phyloP scores from a whole-genome alignment of 1,140 invertebrate genomes.

The Lepidurus apus region DNA sequence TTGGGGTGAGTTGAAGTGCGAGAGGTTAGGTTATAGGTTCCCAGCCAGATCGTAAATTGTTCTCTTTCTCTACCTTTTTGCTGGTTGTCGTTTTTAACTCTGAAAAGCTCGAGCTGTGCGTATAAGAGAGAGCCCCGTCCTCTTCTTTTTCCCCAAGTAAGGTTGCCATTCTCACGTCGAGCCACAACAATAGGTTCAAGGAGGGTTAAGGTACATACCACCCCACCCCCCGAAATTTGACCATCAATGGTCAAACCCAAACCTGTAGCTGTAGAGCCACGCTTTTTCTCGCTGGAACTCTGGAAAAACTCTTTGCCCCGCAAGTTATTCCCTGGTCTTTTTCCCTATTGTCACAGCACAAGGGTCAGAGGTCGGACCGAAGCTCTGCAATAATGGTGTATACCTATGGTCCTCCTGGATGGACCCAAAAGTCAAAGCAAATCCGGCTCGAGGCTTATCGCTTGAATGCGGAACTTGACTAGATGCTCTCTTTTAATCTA shows the following conservation, averaged over 20 bases:
- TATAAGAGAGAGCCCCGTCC: too few species aligned
- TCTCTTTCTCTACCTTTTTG: too few species aligned
- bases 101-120: too few species aligned
- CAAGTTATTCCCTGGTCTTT: not conserved
- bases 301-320: not conserved
- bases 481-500: slow-evolving; percentile 7
- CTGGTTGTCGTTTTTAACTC: too few species aligned
- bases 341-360: not conserved
- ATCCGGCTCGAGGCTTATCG: not conserved
- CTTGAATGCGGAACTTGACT: not conserved
- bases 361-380: not conserved
- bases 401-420: not conserved
- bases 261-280: not conserved
- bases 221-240: not conserved
- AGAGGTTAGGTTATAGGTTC: too few species aligned
- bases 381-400: not conserved
- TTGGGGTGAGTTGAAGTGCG: too few species aligned
- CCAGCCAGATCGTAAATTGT: too few species aligned
- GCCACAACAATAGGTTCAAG: too few species aligned
- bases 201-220: not conserved
- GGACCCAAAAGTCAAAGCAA: not conserved
- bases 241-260: not conserved
- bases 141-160: too few species aligned
- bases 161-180: too few species aligned
- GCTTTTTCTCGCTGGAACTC: not conserved